Evolutionary conservation across 2,113 vertebrate genomes (phyloP).

Genomic region (Alligator sinensis): DNA sequence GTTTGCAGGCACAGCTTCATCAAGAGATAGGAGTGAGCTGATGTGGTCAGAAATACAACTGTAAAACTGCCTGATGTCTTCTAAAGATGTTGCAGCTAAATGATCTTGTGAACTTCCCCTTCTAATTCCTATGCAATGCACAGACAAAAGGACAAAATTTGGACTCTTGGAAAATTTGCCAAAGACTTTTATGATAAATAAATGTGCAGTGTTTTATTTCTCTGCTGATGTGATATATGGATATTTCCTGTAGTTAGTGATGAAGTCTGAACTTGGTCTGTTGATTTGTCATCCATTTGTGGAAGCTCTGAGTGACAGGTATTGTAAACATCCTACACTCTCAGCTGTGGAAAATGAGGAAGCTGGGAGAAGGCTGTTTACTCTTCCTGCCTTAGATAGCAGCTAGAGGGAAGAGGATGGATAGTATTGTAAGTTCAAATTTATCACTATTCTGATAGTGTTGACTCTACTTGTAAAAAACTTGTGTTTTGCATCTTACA

Average conservation of each 20-base stretch:
- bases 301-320: constrained; percentile 86
- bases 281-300: constrained; percentile 36
- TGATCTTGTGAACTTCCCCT: background rate
- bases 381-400: constrained; percentile 90
- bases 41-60: background rate
- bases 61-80: background rate
- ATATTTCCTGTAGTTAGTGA: constrained; percentile 9
- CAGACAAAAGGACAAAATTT: background rate
- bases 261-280: constrained; percentile 19
- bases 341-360: constrained; percentile 91
- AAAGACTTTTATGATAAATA: background rate
- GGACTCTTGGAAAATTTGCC: background rate
- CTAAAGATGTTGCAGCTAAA: constrained; percentile 20
- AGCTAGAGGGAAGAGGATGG: constrained; percentile 37
- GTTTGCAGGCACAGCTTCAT: constrained; percentile 29
- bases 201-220: background rate
- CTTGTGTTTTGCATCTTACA: background rate
- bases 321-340: constrained; percentile 99
- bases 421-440: background rate
- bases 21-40: background rate
- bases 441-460: background rate
- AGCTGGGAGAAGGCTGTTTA: constrained; percentile 99
- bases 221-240: background rate
- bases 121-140: background rate
- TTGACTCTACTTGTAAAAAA: constrained; percentile 24